Evolutionary conservation across 1,140 invertebrate species (phyloP), one percentile per base, ranked within the genome.

Genomic region (Patella vulgata): DNA sequence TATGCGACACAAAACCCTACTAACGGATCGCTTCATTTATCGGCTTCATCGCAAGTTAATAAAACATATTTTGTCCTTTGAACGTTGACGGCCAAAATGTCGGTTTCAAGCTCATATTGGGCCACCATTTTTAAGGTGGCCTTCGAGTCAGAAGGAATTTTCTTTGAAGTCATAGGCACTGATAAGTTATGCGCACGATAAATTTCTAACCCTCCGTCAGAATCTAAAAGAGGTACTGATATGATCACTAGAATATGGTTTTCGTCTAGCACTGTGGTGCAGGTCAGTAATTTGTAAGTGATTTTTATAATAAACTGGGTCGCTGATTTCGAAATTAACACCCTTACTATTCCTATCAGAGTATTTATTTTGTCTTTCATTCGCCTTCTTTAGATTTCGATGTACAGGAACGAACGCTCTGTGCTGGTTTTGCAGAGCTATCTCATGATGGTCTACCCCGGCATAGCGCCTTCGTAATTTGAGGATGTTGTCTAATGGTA

Each of bases 401-500:
- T 53, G 28, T 1, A 55, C 40, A 1, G 17, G 1, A n/a, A 23
- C 5, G 36, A 54, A 62, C 2, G 59, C 5, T 47, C 19, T 46
- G n/a, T 62, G 59, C 36, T 62, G 59, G 1, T 54, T 12, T 27
- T 62, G 39, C 1, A 62, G 28, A 6, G 42, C 51, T 6, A 47
- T 8, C 27, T 55, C 3, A 46, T 54, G 51, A 0, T 12, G 3
- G 1, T 54, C 51, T 1, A 46, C 51, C 1, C 59, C 27, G 8
- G 50, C 27, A 28, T 63, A 63, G 14, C 64, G 63, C 19, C 56
- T 1, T 33, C 52, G 28, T n/a, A 55, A 60, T 44, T 55, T 53
- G 6, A 63, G 12, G 1, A 67, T 40, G 42, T 40, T 67, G 48
- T 68, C n/a, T n/a, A n/a, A n/a, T n/a, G n/a, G n/a, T n/a, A n/a